A percentile compares a stretch with the other conserved stretches of the same genome.
phyloP scores from a whole-genome alignment of 2,797 vertebrate genomes.

The Balearica regulorum region DNA sequence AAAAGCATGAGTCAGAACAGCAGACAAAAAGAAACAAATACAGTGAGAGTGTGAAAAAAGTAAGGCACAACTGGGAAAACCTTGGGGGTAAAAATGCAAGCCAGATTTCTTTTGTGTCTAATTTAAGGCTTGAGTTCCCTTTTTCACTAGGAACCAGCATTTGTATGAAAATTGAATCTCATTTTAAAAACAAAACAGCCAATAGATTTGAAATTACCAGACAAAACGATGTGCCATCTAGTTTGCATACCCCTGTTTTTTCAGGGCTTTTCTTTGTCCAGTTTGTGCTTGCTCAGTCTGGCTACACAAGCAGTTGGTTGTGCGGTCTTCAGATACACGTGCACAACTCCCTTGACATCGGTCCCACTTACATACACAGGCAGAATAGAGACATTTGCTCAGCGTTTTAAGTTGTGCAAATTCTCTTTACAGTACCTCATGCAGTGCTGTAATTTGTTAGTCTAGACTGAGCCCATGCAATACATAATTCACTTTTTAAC shows the following conservation, averaged over 20 bases:
- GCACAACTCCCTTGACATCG: background rate
- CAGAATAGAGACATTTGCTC: background rate
- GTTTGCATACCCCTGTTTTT: background rate
- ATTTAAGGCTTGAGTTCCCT: background rate
- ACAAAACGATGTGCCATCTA: background rate
- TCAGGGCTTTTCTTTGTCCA: background rate
- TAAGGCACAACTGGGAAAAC: background rate
- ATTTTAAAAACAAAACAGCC: background rate
- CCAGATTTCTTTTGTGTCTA: background rate
- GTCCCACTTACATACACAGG: background rate
- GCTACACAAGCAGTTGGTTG: background rate
- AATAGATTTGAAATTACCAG: background rate
- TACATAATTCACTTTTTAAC: background rate
- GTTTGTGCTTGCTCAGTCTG: background rate
- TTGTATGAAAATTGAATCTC: background rate
- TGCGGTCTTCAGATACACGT: background rate
- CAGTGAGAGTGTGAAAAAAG: background rate
- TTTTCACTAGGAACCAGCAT: background rate
- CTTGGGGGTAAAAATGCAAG: background rate
- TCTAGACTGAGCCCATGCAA: background rate
- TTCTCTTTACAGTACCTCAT: background rate
- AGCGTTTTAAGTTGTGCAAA: background rate
- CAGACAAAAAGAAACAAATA: background rate
- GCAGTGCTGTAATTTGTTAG: background rate
- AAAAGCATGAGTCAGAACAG: background rate